Base-by-base conservation (phyloP, 2,888 invertebrate species). In the Volucella inanis region DNA sequence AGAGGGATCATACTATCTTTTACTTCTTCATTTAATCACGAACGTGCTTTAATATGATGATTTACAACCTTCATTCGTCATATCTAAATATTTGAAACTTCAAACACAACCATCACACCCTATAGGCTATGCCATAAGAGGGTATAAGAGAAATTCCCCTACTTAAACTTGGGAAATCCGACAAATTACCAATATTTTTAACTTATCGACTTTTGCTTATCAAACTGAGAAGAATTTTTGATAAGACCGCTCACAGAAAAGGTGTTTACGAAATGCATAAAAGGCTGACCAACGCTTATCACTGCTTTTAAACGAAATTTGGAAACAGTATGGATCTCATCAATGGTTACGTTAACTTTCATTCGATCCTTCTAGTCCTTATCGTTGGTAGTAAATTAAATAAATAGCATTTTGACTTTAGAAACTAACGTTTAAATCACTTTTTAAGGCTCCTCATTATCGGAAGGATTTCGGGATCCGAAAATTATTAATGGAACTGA, bases 401-500 rank as follows among this genome's bases (percentile, higher is more conserved):
- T 39, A 0, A 4, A 2, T 38, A 8, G 4, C 12, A 4, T 14
- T 15, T 10, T 31, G 6, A 8, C 14, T 14, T 49, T 4, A 0
- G 8, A n/a, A n/a, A 14, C 15, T 2, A n/a, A 49, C 6, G 47
- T 14, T 6, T 18, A 31, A 31, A 9, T 1, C 45, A 1, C 9
- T 38, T 31, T 61, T 2, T 2, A 14, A 68, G 70, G 12, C n/a
- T 38, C 39, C 12, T 12, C 22, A 8, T 18, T 61, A 31, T 18
- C 61, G 3, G 10, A 3, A 3, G 12, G 9, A 18, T 18, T 47
- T 47, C 39, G 12, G 15, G 47, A 57, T 47, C 68, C 62, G 8
- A 88, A 88, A 22, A 90, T 90, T 12, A 89, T 90, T 50, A 90
- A 90, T 67, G 90, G 90, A 70, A 89, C 89, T 1, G 39, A 52